Evolutionary conservation across 2,888 invertebrate species (phyloP).

Genomic region (Amiota communis): DNA sequence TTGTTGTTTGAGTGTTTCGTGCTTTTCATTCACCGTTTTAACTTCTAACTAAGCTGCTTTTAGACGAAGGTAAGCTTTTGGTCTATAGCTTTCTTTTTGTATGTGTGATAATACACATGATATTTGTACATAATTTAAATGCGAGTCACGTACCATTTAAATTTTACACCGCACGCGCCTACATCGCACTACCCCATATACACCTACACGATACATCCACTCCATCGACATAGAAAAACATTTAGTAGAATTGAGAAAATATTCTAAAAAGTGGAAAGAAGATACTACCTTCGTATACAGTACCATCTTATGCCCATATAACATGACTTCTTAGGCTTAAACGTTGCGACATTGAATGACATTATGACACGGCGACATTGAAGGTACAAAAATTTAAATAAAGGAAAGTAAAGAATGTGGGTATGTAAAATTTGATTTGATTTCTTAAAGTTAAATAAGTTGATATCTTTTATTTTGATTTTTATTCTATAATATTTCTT

Average conservation of each 20-base stretch:
- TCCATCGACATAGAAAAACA: not conserved
- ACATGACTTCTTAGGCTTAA: too few relatives aligned
- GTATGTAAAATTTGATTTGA: not conserved
- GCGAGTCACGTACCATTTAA: conserved; percentile 40
- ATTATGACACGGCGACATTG: not conserved
- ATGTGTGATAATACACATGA: too few relatives aligned
- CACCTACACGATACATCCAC: not conserved
- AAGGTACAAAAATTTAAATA: not conserved
- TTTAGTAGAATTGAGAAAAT: not conserved
- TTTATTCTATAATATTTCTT: too few relatives aligned
- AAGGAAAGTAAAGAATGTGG: not conserved
- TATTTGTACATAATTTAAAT: conserved; percentile 21
- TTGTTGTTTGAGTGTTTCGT: not conserved
- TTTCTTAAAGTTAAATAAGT: conserved; percentile 4
- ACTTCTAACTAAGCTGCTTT: too few relatives aligned
- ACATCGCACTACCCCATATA: not conserved
- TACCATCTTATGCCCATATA: too few relatives aligned
- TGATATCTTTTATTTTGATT: too few relatives aligned
- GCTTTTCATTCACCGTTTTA: too few relatives aligned
- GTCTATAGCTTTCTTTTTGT: too few relatives aligned
- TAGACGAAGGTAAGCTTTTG: too few relatives aligned
- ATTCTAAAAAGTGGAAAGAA: not conserved
- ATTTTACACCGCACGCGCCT: conserved; percentile 26
- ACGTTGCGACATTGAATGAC: not conserved
- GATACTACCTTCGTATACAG: too few relatives aligned